Conservation (phyloP, 2,113 vertebrate species). For the Phylloscopus trochiloides region DNA sequence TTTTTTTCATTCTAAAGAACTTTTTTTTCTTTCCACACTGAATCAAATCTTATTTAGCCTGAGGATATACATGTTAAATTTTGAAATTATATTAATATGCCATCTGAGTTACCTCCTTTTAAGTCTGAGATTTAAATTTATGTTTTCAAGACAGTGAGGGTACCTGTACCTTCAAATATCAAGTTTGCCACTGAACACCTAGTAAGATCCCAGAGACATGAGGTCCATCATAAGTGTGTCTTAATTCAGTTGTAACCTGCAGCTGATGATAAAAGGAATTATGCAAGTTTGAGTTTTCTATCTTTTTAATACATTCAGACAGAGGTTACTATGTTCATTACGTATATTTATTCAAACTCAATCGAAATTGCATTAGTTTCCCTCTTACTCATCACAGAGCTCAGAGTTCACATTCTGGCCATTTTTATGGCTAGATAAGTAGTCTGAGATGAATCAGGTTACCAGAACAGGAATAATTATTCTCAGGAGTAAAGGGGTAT, state of each 20-base stretch:
- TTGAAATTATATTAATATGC: not conserved
- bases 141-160: not conserved
- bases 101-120: not conserved
- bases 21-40: not conserved
- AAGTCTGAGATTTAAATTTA: not conserved
- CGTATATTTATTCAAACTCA: not conserved
- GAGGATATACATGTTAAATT: not conserved
- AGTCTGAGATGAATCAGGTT: not conserved
- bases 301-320: not conserved
- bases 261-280: not conserved
- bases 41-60: not conserved
- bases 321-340: not conserved
- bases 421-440: not conserved
- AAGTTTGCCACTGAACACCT: not conserved
- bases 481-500: not conserved
- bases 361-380: not conserved
- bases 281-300: not conserved
- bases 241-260: not conserved
- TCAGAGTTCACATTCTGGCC: not conserved
- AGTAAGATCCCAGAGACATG: not conserved
- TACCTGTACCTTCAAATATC: not conserved
- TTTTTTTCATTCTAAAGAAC: not conserved
- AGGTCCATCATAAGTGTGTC: not conserved
- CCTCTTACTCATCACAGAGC: not conserved
- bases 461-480: not conserved